A percentile compares a stretch with the other conserved stretches of the same genome.
These are phyloP conservation scores for Strongylocentrotus purpuratus DNA, from an alignment of 35 echinoderm and acorn worm species.

Conservation along the genomic window DNA sequence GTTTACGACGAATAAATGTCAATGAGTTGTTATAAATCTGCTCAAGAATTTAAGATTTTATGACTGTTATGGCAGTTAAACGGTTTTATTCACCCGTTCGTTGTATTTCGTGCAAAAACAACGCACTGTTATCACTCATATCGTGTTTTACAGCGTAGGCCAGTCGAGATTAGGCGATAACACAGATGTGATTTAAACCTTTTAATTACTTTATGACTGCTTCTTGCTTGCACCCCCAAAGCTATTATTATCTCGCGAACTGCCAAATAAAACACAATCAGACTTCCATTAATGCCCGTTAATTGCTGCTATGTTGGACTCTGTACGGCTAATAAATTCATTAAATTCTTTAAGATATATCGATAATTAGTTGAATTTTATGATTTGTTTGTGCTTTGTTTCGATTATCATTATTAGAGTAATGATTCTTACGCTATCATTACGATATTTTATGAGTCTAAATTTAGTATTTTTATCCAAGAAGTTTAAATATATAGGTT, in stretches of 20 bases:
- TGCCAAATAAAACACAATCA: not conserved
- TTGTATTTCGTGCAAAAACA: not conserved
- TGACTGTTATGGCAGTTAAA: slow-evolving; percentile 17
- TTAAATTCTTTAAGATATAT: not conserved
- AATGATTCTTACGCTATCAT: not conserved
- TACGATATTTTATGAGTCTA: not conserved
- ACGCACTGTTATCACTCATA: not conserved
- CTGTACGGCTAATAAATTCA: not conserved
- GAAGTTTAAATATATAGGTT: not conserved
- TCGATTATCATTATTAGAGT: not conserved
- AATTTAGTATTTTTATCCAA: not conserved
- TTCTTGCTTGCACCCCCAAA: not conserved
- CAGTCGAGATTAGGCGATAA: not conserved
- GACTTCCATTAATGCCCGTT: not conserved
- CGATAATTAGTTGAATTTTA: not conserved
- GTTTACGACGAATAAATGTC: not conserved
- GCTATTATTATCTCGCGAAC: not conserved
- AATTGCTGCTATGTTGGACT: not conserved
- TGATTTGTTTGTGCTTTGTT: not conserved
- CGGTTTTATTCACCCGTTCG: not conserved
- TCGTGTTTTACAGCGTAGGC: not conserved
- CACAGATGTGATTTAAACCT: not conserved
- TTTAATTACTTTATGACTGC: not conserved
- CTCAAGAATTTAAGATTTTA: slow-evolving; percentile 39
- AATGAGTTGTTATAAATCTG: slow-evolving; percentile 37